Conservation (phyloP, 2,113 vertebrate genomes). For the Malaclemys terrapin region DNA sequence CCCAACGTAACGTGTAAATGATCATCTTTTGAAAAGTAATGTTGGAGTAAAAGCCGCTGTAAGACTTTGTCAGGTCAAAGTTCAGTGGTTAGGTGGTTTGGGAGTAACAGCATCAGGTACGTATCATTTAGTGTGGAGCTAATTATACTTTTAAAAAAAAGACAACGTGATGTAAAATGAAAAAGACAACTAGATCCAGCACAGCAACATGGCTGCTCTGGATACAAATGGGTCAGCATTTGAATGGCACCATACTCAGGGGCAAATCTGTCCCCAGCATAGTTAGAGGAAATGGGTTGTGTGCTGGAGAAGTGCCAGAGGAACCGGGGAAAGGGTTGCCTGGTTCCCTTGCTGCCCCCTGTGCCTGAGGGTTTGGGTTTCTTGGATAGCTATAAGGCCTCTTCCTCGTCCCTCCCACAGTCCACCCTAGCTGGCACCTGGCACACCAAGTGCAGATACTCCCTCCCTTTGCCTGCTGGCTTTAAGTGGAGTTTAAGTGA, state of each 20-base stretch:
- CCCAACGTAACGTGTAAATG: not conserved
- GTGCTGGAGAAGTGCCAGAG: not conserved
- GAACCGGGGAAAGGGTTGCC: not conserved
- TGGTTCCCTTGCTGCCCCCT: not conserved
- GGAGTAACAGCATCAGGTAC: not conserved
- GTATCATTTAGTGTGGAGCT: not conserved
- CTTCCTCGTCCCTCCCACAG: not conserved
- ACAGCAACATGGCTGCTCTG: not conserved
- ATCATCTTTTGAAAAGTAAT: not conserved
- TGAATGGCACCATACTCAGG: not conserved
- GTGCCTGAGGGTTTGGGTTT: not conserved
- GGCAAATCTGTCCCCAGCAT: not conserved
- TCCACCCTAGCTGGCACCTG: not conserved
- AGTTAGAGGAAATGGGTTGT: not conserved
- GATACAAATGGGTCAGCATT: not conserved
- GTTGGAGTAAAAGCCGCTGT: not conserved
- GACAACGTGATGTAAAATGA: not conserved
- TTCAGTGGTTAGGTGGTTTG: not conserved
- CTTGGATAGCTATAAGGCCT: fast-evolving
- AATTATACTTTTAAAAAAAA: not conserved
- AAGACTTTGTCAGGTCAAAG: not conserved
- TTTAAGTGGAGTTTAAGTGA: not conserved
- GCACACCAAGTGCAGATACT: not conserved
- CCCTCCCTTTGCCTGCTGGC: not conserved
- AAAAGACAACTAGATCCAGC: not conserved